Percentiles rank a stretch among this genome's conserved stretches.
Evolutionary conservation across 1,140 invertebrate species (phyloP).

Genomic region (Plectrocnemia conspersa): DNA sequence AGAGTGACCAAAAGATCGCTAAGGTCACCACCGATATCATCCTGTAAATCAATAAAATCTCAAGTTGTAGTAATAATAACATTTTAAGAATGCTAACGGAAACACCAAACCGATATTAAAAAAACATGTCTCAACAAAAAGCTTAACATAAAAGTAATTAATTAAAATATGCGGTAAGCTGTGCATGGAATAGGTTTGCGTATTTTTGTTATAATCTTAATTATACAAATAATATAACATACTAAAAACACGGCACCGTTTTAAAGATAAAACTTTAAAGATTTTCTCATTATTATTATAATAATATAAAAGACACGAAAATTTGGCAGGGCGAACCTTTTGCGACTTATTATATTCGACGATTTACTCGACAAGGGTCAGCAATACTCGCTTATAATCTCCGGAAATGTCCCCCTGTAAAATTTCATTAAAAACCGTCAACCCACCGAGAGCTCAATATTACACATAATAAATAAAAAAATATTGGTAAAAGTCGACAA

Average conservation of each 20-base stretch:
- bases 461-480: too few species aligned
- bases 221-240: too few species aligned
- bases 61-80: constrained; percentile 32
- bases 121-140: constrained; percentile 15
- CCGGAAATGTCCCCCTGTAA: constrained; percentile 86
- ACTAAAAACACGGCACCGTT: too few species aligned
- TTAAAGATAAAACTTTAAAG: too few species aligned
- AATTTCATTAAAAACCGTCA: constrained; percentile 36
- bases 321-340: too few species aligned
- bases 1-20: constrained; percentile 54
- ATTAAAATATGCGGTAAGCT: constrained; percentile 23
- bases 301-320: too few species aligned
- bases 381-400: constrained; percentile 83
- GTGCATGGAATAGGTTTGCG: constrained; percentile 6
- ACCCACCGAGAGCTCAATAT: constrained; percentile 19
- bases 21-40: constrained; percentile 51
- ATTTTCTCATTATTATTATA: too few species aligned
- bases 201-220: too few species aligned
- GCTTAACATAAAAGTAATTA: too few species aligned
- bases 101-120: not conserved
- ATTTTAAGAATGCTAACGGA: not conserved
- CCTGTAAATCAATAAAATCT: constrained; percentile 46
- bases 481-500: too few species aligned
- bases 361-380: constrained; percentile 75
- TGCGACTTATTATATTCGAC: too few species aligned